Conservation (phyloP, 2,113 vertebrate species). For the Pelusios castaneus region DNA sequence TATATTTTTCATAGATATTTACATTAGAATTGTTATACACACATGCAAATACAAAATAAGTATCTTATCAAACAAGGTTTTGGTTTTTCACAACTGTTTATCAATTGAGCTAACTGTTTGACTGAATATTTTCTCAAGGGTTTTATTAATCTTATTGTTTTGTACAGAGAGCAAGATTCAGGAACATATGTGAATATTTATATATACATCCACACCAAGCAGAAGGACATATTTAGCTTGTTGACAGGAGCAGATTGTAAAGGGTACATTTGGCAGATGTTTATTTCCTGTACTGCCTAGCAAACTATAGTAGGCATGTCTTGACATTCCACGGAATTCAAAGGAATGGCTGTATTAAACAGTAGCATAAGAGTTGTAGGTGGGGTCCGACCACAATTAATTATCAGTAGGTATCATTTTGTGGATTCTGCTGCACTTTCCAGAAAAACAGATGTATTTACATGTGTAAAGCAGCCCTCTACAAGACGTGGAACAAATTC, state of each 20-base stretch:
- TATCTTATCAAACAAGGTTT: background rate
- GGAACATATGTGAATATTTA: background rate
- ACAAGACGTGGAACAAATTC: background rate
- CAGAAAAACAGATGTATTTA: background rate
- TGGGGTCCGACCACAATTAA: background rate
- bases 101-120: background rate
- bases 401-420: background rate
- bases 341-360: conserved; percentile 47
- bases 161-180: background rate
- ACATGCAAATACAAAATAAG: conserved; percentile 2
- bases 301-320: background rate
- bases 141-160: background rate
- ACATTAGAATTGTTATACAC: background rate
- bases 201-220: background rate
- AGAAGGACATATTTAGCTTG: conserved; percentile 2
- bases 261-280: conserved; percentile 28
- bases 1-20: conserved; percentile 41
- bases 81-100: background rate
- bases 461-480: background rate
- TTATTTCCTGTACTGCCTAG: conserved; percentile 28
- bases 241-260: background rate
- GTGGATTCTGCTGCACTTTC: background rate
- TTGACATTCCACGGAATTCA: background rate
- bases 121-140: background rate
- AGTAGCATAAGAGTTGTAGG: background rate